A percentile compares a stretch with the other conserved stretches of the same genome.
These are phyloP conservation scores for Liposcelis brunnea DNA, from an alignment of 2,888 invertebrate genomes.

Conservation along the genomic window DNA sequence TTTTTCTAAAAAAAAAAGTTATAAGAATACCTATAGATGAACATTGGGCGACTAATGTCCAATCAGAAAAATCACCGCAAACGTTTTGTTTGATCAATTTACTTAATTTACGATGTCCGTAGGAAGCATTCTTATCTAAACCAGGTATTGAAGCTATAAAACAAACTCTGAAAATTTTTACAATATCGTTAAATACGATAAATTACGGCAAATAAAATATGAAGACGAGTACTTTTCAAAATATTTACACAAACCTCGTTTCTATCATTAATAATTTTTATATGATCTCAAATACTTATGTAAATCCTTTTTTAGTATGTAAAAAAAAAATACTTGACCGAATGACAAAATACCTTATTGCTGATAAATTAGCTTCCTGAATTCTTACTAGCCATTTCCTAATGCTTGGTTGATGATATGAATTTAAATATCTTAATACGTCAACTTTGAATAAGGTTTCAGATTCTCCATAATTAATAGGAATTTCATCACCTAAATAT, in stretches of 20 bases:
- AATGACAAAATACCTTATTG: constrained; percentile 44
- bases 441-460: constrained; percentile 65
- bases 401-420: constrained; percentile 51
- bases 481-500: constrained; percentile 34
- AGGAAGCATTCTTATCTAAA: constrained; percentile 46
- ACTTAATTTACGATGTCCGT: constrained; percentile 44
- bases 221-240: constrained; percentile 1
- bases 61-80: constrained; percentile 31
- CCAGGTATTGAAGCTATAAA: constrained; percentile 77
- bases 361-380: constrained; percentile 61
- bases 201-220: neutral
- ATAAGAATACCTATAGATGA: constrained; percentile 85
- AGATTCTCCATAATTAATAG: constrained; percentile 51
- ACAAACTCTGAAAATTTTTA: constrained; percentile 46
- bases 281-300: constrained; percentile 6
- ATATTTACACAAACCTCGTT: neutral
- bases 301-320: neutral
- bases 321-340: constrained; percentile 26
- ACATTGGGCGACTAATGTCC: constrained; percentile 69
- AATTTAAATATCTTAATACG: constrained; percentile 54
- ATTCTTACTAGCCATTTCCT: constrained; percentile 57
- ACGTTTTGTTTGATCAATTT: constrained; percentile 48
- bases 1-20: constrained; percentile 32
- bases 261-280: neutral
- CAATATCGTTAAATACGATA: constrained; percentile 3